phyloP scores from a whole-genome alignment of 2,797 vertebrate genomes.

The Lateolabrax maculatus region DNA sequence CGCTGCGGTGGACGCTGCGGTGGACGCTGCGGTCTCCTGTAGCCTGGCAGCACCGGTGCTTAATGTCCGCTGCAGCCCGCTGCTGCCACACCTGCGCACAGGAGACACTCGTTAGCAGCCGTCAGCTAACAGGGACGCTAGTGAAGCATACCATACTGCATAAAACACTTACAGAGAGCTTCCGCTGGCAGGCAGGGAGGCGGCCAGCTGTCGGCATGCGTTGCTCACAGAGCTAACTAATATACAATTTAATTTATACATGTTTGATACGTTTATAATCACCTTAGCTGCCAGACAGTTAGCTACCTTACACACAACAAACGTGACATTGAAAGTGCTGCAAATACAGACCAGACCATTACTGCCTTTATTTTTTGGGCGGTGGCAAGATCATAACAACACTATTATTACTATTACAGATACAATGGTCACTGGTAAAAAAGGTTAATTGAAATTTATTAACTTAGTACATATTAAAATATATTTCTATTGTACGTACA shows the following conservation, averaged over 20 bases:
- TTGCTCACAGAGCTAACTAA: conserved; percentile 57
- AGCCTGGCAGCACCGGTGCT: conserved; percentile 60
- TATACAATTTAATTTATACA: conserved; percentile 69
- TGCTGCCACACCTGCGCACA: conserved; percentile 48
- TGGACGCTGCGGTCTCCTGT: conserved; percentile 52
- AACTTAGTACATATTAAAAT: fast-evolving
- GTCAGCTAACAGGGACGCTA: conserved; percentile 34
- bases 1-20: no score
- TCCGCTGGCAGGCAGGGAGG: conserved; percentile 33
- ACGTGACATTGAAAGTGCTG: conserved; percentile 80
- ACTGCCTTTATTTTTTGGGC: not conserved
- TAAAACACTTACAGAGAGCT: conserved; percentile 71
- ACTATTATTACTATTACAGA: fast-evolving
- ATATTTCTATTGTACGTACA: fast-evolving
- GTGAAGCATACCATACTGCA: not conserved
- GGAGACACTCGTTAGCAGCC: not conserved
- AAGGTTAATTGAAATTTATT: fast-evolving
- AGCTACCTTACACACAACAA: conserved; percentile 20
- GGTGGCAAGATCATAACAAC: fast-evolving
- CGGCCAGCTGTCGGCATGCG: conserved; percentile 57
- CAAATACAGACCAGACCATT: conserved; percentile 14
- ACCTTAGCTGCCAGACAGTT: not conserved
- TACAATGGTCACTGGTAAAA: fast-evolving
- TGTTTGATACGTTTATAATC: conserved; percentile 15
- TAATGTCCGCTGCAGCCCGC: conserved; percentile 58